A percentile compares a stretch with the other conserved stretches of the same genome.
phyloP scores from a whole-genome alignment of 1,140 invertebrate genomes.

The Adelges cooleyi region DNA sequence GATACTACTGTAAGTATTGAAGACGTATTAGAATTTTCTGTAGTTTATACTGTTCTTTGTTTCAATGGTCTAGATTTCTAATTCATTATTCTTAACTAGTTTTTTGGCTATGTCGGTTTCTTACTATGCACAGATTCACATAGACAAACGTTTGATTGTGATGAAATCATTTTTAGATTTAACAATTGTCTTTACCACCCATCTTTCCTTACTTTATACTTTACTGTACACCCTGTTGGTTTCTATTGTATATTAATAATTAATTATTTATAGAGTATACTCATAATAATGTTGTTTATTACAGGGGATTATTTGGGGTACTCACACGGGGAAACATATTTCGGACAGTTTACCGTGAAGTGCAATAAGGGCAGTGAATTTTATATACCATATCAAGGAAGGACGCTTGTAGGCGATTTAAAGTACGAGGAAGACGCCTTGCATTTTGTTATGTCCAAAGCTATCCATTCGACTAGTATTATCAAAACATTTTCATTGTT shows the following conservation, averaged over 20 bases:
- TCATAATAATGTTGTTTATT: too few species aligned
- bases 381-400: constrained; percentile 6
- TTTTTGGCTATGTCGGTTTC: too few species aligned
- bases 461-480: constrained; percentile 18
- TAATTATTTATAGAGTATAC: too few species aligned
- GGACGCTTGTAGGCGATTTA: constrained; percentile 12
- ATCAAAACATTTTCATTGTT: constrained; percentile 18
- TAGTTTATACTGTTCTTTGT: too few species aligned
- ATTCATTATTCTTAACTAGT: too few species aligned
- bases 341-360: constrained; percentile 5
- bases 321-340: constrained; percentile 20
- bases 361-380: constrained; percentile 19
- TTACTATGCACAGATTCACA: too few species aligned
- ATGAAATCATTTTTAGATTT: too few species aligned
- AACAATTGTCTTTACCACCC: background rate
- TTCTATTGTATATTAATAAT: background rate
- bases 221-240: too few species aligned
- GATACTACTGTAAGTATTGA: constrained; percentile 10
- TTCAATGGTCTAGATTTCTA: too few species aligned
- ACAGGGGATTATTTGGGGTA: constrained; percentile 22
- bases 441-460: constrained; percentile 25
- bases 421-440: constrained; percentile 13
- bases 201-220: background rate
- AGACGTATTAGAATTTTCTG: too few species aligned
- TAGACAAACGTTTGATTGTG: too few species aligned